Percentiles rank a stretch among this genome's conserved stretches.
Conservation (phyloP, 2,888 invertebrate genomes). For the Acanthosoma haemorrhoidale region DNA sequence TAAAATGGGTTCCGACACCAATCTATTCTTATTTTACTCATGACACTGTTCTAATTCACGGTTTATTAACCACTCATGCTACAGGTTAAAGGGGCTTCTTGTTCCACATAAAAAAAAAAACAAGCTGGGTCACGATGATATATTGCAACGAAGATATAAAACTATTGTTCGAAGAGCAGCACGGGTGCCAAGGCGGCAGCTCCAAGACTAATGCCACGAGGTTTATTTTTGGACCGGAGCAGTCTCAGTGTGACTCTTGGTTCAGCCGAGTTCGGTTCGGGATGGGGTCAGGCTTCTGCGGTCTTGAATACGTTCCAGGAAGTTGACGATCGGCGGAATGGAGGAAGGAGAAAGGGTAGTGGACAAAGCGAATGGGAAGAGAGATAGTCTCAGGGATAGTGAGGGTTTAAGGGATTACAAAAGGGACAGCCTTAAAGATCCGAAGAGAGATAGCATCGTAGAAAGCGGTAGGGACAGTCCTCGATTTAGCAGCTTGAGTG, state of each 20-base stretch:
- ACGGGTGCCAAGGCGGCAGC: background rate
- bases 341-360: background rate
- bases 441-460: background rate
- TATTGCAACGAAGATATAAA: background rate
- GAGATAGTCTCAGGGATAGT: background rate
- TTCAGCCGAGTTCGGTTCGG: background rate
- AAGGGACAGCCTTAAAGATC: background rate
- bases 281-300: background rate
- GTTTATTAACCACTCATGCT: background rate
- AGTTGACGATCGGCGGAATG: slow-evolving; percentile 1
- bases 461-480: background rate
- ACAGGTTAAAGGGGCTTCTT: background rate
- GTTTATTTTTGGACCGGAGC: background rate
- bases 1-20: too few species aligned
- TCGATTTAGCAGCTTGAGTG: background rate
- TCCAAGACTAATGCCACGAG: background rate
- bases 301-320: background rate
- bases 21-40: too few species aligned
- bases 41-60: background rate
- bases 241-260: background rate
- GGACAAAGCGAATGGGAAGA: background rate
- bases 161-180: background rate
- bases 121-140: background rate
- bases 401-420: background rate
- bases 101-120: background rate